Conservation (phyloP, 2,797 vertebrate genomes). For the Enteromius paludinosus region DNA sequence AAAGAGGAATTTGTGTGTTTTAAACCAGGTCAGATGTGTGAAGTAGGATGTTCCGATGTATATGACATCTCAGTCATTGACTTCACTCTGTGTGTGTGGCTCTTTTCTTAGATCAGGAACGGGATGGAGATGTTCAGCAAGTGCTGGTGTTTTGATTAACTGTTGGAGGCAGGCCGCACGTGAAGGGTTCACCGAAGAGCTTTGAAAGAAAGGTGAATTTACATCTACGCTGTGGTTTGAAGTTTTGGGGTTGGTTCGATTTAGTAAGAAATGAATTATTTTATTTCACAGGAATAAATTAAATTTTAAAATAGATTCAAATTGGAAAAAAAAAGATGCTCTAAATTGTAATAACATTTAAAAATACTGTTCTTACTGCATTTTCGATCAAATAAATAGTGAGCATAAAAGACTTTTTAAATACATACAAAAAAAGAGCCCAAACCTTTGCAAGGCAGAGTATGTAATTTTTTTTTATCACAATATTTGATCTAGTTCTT, state of each 20-base stretch:
- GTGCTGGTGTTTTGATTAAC: slow-evolving; percentile 12
- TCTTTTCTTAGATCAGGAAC: slow-evolving; percentile 5
- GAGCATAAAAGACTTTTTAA: not conserved
- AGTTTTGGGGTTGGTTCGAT: not conserved
- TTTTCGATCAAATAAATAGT: not conserved
- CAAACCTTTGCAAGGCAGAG: too few relatives aligned
- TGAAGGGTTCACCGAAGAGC: not conserved
- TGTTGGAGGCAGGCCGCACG: not conserved
- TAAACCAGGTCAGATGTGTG: not conserved
- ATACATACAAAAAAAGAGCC: not conserved
- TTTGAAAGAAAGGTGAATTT: slow-evolving; percentile 29
- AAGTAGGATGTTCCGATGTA: not conserved
- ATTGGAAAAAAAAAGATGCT: not conserved
- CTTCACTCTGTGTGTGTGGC: not conserved
- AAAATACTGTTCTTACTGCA: not conserved
- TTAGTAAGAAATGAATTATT: not conserved
- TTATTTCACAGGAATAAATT: not conserved
- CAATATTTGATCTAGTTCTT: not conserved
- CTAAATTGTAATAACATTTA: not conserved
- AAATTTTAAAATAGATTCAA: not conserved
- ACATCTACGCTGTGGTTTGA: too few relatives aligned
- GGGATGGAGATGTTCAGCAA: slow-evolving; percentile 6
- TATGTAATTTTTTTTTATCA: too few relatives aligned
- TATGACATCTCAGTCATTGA: not conserved
- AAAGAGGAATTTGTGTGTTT: slow-evolving; percentile 16